phyloP scores from a whole-genome alignment of 2,797 vertebrate species.

The Tragelaphus oryx region DNA sequence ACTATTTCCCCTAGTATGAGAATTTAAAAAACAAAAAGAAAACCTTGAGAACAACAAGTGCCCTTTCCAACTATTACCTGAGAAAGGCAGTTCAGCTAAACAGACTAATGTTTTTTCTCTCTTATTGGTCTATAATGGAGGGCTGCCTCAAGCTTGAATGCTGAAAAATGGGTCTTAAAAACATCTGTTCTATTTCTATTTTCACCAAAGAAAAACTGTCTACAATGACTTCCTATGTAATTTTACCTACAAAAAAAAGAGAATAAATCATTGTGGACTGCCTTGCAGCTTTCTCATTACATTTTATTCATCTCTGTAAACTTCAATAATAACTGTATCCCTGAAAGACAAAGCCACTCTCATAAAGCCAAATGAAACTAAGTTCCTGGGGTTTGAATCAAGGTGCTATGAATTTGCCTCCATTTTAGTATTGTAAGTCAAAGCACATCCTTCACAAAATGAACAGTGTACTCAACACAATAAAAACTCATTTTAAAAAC shows the following conservation, averaged over 20 bases:
- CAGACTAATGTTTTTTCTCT: not conserved
- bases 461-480: not conserved
- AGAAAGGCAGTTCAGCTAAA: not conserved
- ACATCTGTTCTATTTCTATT: not conserved
- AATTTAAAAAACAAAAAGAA: not conserved
- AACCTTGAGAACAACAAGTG: not conserved
- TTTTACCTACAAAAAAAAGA: not conserved
- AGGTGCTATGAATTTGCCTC: not conserved
- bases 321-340: not conserved
- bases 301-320: not conserved
- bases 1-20: not conserved
- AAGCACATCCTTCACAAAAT: conserved; percentile 1
- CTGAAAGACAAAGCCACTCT: conserved; percentile 12
- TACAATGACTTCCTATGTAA: not conserved
- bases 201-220: not conserved
- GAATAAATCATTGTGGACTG: not conserved
- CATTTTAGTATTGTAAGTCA: not conserved
- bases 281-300: not conserved
- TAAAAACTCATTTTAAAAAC: not conserved
- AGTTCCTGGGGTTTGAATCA: not conserved
- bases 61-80: not conserved
- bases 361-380: not conserved
- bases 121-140: not conserved
- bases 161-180: not conserved
- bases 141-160: not conserved